Percentiles rank a stretch among this genome's conserved stretches.
Conservation (phyloP, 2,888 invertebrate genomes). For the Aelia acuminata region DNA sequence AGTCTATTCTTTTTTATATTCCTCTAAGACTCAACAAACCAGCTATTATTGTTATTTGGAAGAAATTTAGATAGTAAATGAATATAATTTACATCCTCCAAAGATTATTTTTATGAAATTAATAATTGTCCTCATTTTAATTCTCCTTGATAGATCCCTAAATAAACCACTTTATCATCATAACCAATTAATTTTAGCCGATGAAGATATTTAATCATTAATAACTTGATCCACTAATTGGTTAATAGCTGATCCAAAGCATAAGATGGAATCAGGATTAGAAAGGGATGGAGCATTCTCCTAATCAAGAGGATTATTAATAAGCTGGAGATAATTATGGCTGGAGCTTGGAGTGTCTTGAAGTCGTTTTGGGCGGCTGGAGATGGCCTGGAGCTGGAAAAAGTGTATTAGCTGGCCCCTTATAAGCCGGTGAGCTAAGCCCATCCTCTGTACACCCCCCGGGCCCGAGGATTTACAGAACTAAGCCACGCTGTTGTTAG, state of each 20-base stretch:
- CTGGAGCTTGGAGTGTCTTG: neutral
- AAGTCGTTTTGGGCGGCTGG: neutral
- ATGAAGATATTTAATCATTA: neutral
- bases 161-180: neutral
- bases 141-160: neutral
- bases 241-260: neutral
- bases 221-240: neutral
- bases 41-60: too few relatives aligned
- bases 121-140: too few relatives aligned
- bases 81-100: too few relatives aligned
- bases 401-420: slow-evolving; percentile 21
- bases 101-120: too few relatives aligned
- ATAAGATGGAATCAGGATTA: neutral
- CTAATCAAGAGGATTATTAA: neutral
- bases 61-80: too few relatives aligned
- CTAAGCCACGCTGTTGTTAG: slow-evolving; percentile 29
- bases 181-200: neutral
- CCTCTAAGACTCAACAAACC: too few relatives aligned
- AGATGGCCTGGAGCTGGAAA: slow-evolving; percentile 9
- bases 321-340: slow-evolving; percentile 26
- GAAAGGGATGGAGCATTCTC: neutral
- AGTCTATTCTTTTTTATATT: too few relatives aligned
- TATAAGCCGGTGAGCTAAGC: slow-evolving; percentile 17
- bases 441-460: neutral
- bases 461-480: slow-evolving; percentile 42